A percentile compares a stretch with the other conserved stretches of the same genome.
Conservation (phyloP, 2,888 invertebrate species). For the Acrocyrtus sp. region DNA sequence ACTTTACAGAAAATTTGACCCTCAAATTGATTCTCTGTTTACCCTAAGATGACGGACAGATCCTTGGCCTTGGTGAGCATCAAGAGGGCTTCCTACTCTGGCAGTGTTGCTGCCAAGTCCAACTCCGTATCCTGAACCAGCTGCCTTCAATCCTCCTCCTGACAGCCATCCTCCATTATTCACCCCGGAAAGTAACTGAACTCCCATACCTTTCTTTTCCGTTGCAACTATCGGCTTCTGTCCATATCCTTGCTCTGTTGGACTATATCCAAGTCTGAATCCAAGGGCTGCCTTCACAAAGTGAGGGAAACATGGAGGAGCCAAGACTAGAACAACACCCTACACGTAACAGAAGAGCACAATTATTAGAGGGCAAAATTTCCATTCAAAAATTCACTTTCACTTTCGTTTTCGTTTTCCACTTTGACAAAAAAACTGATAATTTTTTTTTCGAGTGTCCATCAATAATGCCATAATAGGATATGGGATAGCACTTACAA, state of each 20-base stretch:
- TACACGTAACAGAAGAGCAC: constrained; percentile 9
- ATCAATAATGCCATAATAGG: no score
- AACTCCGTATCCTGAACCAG: background rate
- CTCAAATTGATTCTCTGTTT: background rate
- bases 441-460: no score
- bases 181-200: constrained; percentile 20
- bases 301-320: constrained; percentile 32
- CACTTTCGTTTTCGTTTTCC: background rate
- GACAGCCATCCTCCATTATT: constrained; percentile 32
- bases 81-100: constrained; percentile 14
- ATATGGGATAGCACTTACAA: no score
- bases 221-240: constrained; percentile 2
- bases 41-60: constrained; percentile 25
- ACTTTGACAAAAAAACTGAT: no score
- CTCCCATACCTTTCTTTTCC: constrained; percentile 35
- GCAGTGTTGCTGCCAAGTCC: background rate
- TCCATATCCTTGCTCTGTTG: constrained; percentile 24
- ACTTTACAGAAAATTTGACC: background rate
- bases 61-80: constrained; percentile 11
- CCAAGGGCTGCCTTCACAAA: constrained; percentile 45
- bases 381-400: background rate
- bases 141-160: background rate
- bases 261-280: constrained; percentile 43
- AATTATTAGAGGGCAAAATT: background rate
- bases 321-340: constrained; percentile 37